Evolutionary conservation across 2,888 invertebrate species (phyloP).

Genomic region (Macaria notata): DNA sequence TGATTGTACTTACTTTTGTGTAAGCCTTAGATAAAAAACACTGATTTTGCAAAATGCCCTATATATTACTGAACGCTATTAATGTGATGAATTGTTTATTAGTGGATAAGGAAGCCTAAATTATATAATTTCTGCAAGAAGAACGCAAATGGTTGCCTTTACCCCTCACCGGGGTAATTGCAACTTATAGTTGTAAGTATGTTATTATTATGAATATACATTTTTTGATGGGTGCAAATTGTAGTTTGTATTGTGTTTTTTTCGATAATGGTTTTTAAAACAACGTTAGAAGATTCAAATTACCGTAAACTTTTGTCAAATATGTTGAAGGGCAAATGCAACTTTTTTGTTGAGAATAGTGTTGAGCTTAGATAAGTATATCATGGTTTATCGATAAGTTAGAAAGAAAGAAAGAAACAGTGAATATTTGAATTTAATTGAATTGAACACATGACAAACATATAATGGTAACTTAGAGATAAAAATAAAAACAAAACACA

Average conservation of each 20-base stretch:
- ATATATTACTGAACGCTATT: conserved; percentile 2
- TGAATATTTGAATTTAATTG: not conserved
- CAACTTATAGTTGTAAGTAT: not conserved
- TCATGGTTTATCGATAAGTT: not conserved
- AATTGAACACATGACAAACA: not conserved
- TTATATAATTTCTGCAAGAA: not conserved
- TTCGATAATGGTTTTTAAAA: too few species aligned
- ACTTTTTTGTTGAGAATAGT: too few species aligned
- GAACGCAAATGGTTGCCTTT: not conserved
- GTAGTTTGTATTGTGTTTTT: too few species aligned
- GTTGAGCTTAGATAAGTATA: not conserved
- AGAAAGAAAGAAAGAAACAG: not conserved
- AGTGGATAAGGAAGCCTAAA: not conserved
- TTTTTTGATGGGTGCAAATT: not conserved
- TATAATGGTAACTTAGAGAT: not conserved
- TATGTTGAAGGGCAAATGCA: too few species aligned
- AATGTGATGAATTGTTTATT: not conserved
- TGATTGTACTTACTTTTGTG: not conserved
- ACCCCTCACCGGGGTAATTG: too few species aligned
- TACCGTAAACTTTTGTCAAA: too few species aligned
- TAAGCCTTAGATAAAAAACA: not conserved
- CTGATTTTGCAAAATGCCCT: not conserved
- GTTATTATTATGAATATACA: not conserved
- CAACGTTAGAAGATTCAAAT: too few species aligned
- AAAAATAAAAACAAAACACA: conserved; percentile 1